Percentiles rank a stretch among this genome's conserved stretches.
Evolutionary conservation across 2,888 invertebrate genomes (phyloP).

Genomic region (Eupithecia inturbata): DNA sequence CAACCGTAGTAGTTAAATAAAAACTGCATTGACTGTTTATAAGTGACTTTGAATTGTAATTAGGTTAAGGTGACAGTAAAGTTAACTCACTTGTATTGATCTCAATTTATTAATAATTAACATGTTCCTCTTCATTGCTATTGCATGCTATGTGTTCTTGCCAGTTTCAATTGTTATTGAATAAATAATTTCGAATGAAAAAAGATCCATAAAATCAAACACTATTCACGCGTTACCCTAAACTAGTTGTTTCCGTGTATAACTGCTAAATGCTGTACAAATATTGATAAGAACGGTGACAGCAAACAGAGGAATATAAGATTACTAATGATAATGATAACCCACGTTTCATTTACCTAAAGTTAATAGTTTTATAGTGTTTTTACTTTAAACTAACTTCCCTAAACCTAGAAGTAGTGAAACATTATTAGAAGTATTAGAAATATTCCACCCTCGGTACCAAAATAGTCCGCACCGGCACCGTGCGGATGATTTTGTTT

Average conservation of each 20-base stretch:
- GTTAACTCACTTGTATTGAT: too few relatives aligned
- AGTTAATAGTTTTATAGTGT: not conserved
- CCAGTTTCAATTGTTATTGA: too few relatives aligned
- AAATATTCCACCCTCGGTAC: not conserved
- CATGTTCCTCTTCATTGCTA: too few relatives aligned
- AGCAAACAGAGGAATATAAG: constrained; percentile 11
- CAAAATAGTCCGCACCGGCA: too few relatives aligned
- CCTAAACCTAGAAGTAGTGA: not conserved
- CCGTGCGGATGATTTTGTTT: too few relatives aligned
- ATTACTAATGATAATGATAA: not conserved
- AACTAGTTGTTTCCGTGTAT: constrained; percentile 22
- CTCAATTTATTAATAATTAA: too few relatives aligned
- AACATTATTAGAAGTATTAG: not conserved
- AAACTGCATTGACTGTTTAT: too few relatives aligned
- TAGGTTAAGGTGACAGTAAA: too few relatives aligned
- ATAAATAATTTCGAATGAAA: too few relatives aligned
- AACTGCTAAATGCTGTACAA: constrained; percentile 20
- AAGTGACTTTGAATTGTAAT: too few relatives aligned
- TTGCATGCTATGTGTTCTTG: too few relatives aligned
- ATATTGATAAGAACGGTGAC: constrained; percentile 25
- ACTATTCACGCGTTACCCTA: constrained; percentile 5
- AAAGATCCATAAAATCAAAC: not conserved
- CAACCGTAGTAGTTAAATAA: too few relatives aligned
- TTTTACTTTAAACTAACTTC: not conserved
- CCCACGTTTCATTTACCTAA: constrained; percentile 4